phyloP scores from a whole-genome alignment of 2,888 invertebrate genomes.

The Tinea trinotella region DNA sequence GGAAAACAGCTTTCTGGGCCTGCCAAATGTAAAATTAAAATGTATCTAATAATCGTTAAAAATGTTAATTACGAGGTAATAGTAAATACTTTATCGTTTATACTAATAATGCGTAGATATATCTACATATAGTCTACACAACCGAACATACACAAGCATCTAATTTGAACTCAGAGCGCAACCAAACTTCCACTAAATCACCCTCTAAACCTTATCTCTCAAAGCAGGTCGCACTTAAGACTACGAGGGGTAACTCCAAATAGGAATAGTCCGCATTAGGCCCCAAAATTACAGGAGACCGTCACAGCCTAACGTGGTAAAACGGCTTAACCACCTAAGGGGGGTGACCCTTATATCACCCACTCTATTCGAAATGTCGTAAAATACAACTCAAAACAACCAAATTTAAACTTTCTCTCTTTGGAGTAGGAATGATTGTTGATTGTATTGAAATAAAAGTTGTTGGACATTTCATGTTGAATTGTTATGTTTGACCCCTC shows the following conservation, averaged over 20 bases:
- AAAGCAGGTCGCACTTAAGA: slow-evolving; percentile 61
- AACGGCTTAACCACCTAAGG: slow-evolving; percentile 67
- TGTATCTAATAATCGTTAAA: too few relatives aligned
- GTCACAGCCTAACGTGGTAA: slow-evolving; percentile 69
- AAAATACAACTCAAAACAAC: slow-evolving; percentile 23
- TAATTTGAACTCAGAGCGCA: not conserved
- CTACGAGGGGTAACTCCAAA: slow-evolving; percentile 62
- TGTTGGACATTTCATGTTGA: slow-evolving; percentile 38
- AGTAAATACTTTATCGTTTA: too few relatives aligned
- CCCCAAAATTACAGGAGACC: slow-evolving; percentile 69
- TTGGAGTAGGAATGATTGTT: slow-evolving; percentile 24
- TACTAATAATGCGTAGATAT: too few relatives aligned
- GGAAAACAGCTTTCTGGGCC: too few relatives aligned
- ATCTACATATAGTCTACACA: too few relatives aligned
- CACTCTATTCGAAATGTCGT: slow-evolving; percentile 28
- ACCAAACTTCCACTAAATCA: slow-evolving; percentile 11
- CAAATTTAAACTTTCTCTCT: slow-evolving; percentile 27
- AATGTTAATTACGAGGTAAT: too few relatives aligned
- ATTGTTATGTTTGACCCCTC: slow-evolving; percentile 66
- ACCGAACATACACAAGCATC: not conserved
- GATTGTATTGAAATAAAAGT: slow-evolving; percentile 18
- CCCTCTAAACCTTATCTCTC: slow-evolving; percentile 44
- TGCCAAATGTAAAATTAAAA: too few relatives aligned
- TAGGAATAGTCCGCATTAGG: slow-evolving; percentile 72
- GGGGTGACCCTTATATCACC: slow-evolving; percentile 53